A percentile compares a stretch with the other conserved stretches of the same genome.
phyloP scores from a whole-genome alignment of 2,888 invertebrate species.

The Tenodera sinensis region DNA sequence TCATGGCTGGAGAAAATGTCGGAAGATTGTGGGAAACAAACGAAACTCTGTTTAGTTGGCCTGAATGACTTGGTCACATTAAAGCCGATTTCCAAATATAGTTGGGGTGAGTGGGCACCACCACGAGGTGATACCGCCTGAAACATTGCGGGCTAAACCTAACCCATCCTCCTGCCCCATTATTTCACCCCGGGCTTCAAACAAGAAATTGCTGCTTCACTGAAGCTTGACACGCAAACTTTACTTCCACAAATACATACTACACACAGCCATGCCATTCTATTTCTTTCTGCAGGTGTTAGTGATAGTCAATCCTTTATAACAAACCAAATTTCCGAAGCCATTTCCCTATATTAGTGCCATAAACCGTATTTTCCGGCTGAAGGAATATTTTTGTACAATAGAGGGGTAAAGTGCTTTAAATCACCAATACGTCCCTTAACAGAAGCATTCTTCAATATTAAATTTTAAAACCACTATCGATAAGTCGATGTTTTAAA shows the following conservation, averaged over 20 bases:
- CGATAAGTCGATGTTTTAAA: too few species aligned
- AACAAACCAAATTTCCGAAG: not conserved
- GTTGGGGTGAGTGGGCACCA: not conserved
- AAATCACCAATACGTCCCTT: too few species aligned
- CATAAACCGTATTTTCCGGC: not conserved
- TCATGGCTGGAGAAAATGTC: not conserved
- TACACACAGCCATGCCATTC: not conserved
- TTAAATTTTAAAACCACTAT: too few species aligned
- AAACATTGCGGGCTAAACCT: not conserved
- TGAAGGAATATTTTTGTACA: not conserved
- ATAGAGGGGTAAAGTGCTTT: not conserved
- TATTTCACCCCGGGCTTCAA: not conserved
- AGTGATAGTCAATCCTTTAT: not conserved
- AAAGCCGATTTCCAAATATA: conserved; percentile 20
- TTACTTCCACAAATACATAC: not conserved
- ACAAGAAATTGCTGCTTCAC: conserved; percentile 6
- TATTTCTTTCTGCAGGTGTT: not conserved
- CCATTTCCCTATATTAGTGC: not conserved
- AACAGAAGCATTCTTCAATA: too few species aligned
- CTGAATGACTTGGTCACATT: conserved; percentile 16
- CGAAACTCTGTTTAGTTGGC: not conserved
- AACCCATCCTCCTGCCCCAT: not conserved
- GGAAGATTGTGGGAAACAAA: not conserved
- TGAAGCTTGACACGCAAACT: conserved; percentile 21
- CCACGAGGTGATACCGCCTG: conserved; percentile 12